phyloP scores from a whole-genome alignment of 2,113 vertebrate genomes.

The Pteruthius melanotis region DNA sequence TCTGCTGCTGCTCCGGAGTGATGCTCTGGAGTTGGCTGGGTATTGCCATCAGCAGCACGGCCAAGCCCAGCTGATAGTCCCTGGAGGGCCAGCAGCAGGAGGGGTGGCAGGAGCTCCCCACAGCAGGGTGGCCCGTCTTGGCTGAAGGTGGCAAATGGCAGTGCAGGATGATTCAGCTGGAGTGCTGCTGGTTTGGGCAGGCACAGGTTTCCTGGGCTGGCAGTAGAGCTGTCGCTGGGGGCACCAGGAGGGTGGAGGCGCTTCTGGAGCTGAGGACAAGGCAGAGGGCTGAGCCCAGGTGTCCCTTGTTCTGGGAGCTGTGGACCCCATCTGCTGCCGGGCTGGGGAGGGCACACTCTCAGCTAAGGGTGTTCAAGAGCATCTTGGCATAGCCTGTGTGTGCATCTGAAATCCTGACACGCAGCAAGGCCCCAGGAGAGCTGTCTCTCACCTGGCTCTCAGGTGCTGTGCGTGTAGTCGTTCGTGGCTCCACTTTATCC shows the following conservation, averaged over 20 bases:
- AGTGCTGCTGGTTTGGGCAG: background rate
- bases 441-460: background rate
- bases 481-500: background rate
- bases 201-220: background rate
- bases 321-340: fast-evolving
- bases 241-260: background rate
- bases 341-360: background rate
- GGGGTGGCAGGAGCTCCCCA: background rate
- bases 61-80: background rate
- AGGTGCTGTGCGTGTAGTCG: fast-evolving
- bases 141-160: background rate
- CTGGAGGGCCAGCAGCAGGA: background rate
- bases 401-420: background rate
- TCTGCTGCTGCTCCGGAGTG: background rate
- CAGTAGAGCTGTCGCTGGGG: background rate
- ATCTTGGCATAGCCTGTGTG: fast-evolving
- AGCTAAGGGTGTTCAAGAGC: fast-evolving
- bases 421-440: background rate
- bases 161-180: background rate
- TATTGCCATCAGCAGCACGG: background rate
- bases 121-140: background rate
- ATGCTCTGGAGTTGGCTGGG: background rate
- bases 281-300: background rate
- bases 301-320: background rate
- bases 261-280: background rate